phyloP scores from a whole-genome alignment of 2,797 vertebrate genomes.

The Naso thynnoides region DNA sequence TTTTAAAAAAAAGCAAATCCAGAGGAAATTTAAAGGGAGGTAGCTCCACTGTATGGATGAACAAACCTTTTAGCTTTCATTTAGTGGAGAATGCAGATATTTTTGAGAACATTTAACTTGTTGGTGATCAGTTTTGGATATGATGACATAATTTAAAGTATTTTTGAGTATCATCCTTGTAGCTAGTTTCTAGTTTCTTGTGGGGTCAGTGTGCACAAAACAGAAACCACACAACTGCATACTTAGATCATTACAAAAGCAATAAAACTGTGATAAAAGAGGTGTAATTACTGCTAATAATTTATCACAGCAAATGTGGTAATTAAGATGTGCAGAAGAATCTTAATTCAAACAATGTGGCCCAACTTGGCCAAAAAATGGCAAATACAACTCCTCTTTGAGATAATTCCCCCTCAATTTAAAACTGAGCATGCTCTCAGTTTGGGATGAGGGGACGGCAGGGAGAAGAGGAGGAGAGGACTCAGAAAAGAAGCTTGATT shows the following conservation, averaged over 20 bases:
- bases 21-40: constrained; percentile 25
- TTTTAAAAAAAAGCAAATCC: constrained; percentile 53
- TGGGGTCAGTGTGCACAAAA: not conserved
- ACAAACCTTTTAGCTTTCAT: constrained; percentile 26
- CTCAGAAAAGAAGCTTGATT: constrained; percentile 45
- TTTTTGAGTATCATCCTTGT: not conserved
- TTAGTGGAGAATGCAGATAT: not conserved
- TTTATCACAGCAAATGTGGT: constrained; percentile 3
- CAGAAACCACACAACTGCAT: not conserved
- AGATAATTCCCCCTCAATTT: constrained; percentile 23
- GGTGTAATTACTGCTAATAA: not conserved
- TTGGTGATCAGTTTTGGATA: not conserved
- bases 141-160: not conserved
- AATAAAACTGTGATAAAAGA: not conserved
- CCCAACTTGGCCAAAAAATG: not conserved
- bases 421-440: constrained; percentile 21
- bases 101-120: constrained; percentile 16
- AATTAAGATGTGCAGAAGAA: constrained; percentile 9
- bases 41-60: constrained; percentile 9
- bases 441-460: constrained; percentile 37
- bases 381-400: constrained; percentile 18
- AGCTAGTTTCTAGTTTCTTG: not conserved
- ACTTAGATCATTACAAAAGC: constrained; percentile 1
- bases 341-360: constrained; percentile 32
- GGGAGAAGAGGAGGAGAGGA: constrained; percentile 17